A percentile compares a stretch with the other conserved stretches of the same genome.
phyloP scores from a whole-genome alignment of 92 coral and sea anemone genomes.

The Palythoa caribaeorum region DNA sequence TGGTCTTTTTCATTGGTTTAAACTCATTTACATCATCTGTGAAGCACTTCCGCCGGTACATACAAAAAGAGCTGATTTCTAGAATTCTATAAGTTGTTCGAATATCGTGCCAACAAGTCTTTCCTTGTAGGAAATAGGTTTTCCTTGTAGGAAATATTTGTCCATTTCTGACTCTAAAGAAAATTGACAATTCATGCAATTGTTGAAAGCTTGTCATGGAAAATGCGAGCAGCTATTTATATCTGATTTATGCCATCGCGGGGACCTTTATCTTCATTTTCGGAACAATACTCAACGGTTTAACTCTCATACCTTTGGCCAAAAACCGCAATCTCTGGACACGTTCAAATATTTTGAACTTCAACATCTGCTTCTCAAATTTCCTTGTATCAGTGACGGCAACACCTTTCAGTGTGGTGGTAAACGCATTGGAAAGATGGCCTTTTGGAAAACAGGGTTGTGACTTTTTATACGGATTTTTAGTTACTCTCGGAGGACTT shows the following conservation, averaged over 20 bases:
- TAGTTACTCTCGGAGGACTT: not conserved
- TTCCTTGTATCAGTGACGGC: not conserved
- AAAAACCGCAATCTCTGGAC: not conserved
- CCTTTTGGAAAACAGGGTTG: not conserved
- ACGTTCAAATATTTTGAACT: not conserved
- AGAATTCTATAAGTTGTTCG: too few relatives aligned
- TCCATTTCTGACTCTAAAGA: not conserved
- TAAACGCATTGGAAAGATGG: not conserved
- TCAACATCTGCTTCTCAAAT: not conserved
- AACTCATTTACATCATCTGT: too few relatives aligned
- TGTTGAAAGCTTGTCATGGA: not conserved
- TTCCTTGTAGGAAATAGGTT: too few relatives aligned
- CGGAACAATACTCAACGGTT: conserved; percentile 5
- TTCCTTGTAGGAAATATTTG: not conserved
- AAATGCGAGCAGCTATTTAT: not conserved
- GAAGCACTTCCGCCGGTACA: too few relatives aligned
- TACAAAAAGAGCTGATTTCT: too few relatives aligned
- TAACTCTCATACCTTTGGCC: not conserved
- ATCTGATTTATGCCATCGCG: not conserved
- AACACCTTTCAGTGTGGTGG: not conserved
- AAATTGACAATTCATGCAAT: not conserved
- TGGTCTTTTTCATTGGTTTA: too few relatives aligned
- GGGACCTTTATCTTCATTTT: not conserved
- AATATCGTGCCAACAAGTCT: too few relatives aligned
- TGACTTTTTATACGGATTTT: not conserved